Conservation (phyloP, 2,797 vertebrate species). For the Botia almorhae region DNA sequence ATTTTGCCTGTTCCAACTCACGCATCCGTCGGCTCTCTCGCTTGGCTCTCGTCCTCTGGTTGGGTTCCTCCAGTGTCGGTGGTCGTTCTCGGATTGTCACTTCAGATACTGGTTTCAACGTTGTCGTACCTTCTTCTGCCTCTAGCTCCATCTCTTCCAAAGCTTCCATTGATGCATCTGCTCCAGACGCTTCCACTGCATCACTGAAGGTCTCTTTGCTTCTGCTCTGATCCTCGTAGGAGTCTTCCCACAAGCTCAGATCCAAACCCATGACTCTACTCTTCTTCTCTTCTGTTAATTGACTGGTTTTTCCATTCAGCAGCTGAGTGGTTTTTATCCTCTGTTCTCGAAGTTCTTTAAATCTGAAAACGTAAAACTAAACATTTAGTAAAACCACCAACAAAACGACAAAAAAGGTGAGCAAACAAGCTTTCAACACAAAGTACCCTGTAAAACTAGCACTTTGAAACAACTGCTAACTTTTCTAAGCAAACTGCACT, state of each 20-base stretch:
- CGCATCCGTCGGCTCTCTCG: constrained; percentile 94
- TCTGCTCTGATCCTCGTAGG: constrained; percentile 78
- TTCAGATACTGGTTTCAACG: not conserved
- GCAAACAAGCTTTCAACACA: constrained; percentile 15
- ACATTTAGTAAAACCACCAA: not conserved
- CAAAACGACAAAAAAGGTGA: not conserved
- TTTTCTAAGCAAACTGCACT: constrained; percentile 54
- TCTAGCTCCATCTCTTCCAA: constrained; percentile 43
- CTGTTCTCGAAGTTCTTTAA: constrained; percentile 73
- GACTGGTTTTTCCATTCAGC: constrained; percentile 74
- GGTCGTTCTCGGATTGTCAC: constrained; percentile 49
- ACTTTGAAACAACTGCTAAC: not conserved
- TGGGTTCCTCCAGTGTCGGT: constrained; percentile 75
- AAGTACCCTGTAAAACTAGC: not conserved
- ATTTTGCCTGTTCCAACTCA: constrained; percentile 95
- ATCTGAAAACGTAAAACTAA: constrained; percentile 73
- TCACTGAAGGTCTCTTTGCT: constrained; percentile 72
- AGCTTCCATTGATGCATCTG: not conserved
- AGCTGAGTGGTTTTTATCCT: constrained; percentile 63
- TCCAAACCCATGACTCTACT: constrained; percentile 81
- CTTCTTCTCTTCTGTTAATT: constrained; percentile 67
- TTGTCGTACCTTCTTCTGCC: not conserved
- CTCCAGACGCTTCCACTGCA: not conserved
- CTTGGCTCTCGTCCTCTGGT: constrained; percentile 90
- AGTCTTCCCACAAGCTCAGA: constrained; percentile 88